A percentile compares a stretch with the other conserved stretches of the same genome.
Conservation (phyloP, 2,888 invertebrate species). For the Pardosa pseudoannulata region DNA sequence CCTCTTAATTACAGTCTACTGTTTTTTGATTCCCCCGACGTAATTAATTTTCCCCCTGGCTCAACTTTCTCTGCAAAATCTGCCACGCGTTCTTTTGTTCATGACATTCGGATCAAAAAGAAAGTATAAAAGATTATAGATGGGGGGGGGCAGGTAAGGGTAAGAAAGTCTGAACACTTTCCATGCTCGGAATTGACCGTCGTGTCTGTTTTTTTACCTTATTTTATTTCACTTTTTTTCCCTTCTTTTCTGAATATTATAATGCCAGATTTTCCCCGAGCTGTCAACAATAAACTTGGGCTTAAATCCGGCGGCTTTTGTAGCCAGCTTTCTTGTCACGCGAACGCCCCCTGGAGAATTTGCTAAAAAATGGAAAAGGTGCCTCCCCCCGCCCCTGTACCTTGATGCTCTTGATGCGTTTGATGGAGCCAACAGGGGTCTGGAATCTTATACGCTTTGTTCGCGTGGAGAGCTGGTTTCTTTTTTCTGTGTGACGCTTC, state of each 20-base stretch:
- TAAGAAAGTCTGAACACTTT: neutral
- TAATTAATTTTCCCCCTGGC: neutral
- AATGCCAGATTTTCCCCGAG: neutral
- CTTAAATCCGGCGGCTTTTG: neutral
- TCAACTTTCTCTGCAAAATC: neutral
- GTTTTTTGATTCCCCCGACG: neutral
- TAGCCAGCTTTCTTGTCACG: neutral
- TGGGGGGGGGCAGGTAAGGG: neutral
- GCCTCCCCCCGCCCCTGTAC: neutral
- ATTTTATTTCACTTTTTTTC: too few relatives aligned
- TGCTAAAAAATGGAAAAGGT: neutral
- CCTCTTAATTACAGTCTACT: neutral
- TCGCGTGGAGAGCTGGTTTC: slow-evolving; percentile 4
- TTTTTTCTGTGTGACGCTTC: neutral
- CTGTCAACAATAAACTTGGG: slow-evolving; percentile 19
- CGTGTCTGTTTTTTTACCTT: neutral
- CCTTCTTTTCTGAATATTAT: neutral
- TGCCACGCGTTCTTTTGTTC: slow-evolving; percentile 31
- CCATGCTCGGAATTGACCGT: neutral
- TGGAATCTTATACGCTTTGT: slow-evolving; percentile 7
- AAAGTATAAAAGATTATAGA: neutral
- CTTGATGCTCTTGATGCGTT: neutral
- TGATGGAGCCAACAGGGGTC: slow-evolving; percentile 9
- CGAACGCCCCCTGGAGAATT: slow-evolving; percentile 1
- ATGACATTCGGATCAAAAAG: slow-evolving; percentile 31